Conservation (phyloP, 2,113 vertebrate species). For the Antechinus stuartii region DNA sequence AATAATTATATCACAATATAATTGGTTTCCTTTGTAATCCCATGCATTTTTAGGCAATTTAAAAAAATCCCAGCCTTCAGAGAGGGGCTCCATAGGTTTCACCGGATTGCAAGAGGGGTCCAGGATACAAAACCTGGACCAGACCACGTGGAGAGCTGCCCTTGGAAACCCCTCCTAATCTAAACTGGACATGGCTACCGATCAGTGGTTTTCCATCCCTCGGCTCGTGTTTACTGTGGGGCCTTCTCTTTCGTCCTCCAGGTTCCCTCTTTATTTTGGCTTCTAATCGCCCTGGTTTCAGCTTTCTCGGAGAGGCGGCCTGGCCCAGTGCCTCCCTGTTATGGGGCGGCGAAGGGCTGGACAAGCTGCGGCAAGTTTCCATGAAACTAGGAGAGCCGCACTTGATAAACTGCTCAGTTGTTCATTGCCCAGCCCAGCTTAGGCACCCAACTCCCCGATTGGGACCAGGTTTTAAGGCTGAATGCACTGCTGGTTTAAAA, state of each 20-base stretch:
- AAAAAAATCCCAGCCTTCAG: background rate
- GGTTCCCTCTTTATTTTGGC: background rate
- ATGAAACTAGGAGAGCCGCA: background rate
- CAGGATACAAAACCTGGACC: background rate
- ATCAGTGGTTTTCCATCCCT: background rate
- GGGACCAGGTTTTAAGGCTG: slow-evolving; percentile 35
- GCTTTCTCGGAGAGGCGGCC: background rate
- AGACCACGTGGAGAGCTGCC: background rate
- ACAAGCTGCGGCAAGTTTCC: background rate
- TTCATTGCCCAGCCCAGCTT: background rate
- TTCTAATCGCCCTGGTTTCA: background rate
- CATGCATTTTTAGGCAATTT: background rate
- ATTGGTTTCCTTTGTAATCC: background rate
- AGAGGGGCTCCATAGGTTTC: background rate
- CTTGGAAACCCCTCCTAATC: background rate
- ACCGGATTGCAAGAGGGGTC: background rate
- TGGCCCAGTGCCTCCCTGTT: background rate
- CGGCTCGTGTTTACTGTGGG: background rate
- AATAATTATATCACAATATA: background rate
- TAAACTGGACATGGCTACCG: background rate
- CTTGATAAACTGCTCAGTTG: background rate
- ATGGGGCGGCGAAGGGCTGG: background rate
- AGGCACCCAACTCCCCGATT: background rate
- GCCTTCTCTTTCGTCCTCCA: background rate
- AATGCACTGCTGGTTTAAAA: background rate